phyloP scores from a whole-genome alignment of 2,113 vertebrate species.

The Cebidichthys violaceus region DNA sequence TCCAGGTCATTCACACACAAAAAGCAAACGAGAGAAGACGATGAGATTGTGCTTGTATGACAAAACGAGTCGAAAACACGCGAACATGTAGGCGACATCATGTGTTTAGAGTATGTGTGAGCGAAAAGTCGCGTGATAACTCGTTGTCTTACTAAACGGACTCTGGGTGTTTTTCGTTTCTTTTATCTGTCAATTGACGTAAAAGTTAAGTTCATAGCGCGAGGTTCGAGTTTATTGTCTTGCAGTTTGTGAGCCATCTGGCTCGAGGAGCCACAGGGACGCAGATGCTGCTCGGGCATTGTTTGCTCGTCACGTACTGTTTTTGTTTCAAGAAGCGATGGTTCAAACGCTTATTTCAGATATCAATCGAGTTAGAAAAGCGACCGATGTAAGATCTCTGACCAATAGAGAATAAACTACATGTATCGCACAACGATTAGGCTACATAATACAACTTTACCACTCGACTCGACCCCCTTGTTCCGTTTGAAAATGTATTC shows the following conservation, averaged over 20 bases:
- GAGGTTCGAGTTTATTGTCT: slow-evolving; percentile 81
- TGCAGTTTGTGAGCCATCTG: slow-evolving; percentile 74
- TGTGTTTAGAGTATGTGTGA: background rate
- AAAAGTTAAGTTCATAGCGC: slow-evolving; percentile 71
- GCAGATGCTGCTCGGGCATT: slow-evolving; percentile 81
- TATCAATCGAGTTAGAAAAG: background rate
- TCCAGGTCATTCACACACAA: background rate
- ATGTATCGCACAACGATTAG: background rate
- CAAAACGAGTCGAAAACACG: background rate
- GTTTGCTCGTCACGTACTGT: slow-evolving; percentile 71
- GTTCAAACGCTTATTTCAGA: slow-evolving; percentile 4
- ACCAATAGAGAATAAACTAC: background rate
- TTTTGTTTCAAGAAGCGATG: slow-evolving; percentile 36
- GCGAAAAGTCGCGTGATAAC: background rate
- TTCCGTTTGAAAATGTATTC: background rate
- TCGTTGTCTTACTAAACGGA: background rate
- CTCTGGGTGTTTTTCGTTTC: background rate
- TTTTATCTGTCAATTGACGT: slow-evolving; percentile 14
- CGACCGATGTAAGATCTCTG: background rate
- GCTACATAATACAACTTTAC: slow-evolving; percentile 53
- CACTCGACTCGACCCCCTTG: background rate
- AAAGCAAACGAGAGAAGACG: too few species aligned
- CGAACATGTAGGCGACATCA: too few species aligned
- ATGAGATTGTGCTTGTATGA: background rate
- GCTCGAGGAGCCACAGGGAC: slow-evolving; percentile 76